These are phyloP conservation scores for Lepidochrysops patricia DNA, from an alignment of 2,888 invertebrate genomes.

Conservation along the genomic window DNA sequence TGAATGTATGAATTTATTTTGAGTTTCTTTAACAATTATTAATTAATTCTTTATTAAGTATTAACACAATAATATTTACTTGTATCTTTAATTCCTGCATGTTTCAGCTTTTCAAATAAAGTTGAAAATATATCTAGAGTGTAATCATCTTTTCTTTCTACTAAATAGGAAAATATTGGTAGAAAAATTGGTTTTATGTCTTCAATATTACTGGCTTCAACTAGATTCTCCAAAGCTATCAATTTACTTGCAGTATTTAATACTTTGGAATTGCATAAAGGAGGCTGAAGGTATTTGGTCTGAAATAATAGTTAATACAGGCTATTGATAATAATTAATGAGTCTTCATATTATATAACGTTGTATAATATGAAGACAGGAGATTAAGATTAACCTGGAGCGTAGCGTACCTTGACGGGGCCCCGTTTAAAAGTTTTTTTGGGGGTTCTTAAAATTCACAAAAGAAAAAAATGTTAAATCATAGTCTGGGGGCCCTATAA, in stretches of 20 bases:
- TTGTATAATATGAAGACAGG: too few relatives aligned
- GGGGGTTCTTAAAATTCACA: too few relatives aligned
- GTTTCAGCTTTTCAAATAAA: conserved; percentile 29
- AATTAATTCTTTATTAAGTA: conserved; percentile 11
- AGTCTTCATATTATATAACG: too few relatives aligned
- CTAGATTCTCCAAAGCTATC: conserved; percentile 31
- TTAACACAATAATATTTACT: conserved; percentile 27
- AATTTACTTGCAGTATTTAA: conserved; percentile 35
- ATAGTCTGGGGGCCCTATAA: too few relatives aligned
- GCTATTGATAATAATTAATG: too few relatives aligned
- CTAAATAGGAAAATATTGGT: conserved; percentile 47
- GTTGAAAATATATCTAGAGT: conserved; percentile 29
- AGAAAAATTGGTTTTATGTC: conserved; percentile 36
- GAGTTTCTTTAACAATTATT: conserved; percentile 10
- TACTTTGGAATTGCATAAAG: conserved; percentile 40
- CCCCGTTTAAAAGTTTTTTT: too few relatives aligned
- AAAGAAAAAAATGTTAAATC: too few relatives aligned
- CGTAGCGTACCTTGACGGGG: too few relatives aligned
- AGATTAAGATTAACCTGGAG: too few relatives aligned
- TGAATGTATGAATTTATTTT: neutral
- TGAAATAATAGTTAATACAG: conserved; percentile 34
- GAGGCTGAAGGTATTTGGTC: conserved; percentile 50
- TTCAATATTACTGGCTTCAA: conserved; percentile 34
- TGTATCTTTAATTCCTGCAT: conserved; percentile 30
- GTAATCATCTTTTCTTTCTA: conserved; percentile 37